These are phyloP conservation scores for Echiichthys vipera DNA, from an alignment of 2,797 vertebrate genomes.

Conservation along the genomic window DNA sequence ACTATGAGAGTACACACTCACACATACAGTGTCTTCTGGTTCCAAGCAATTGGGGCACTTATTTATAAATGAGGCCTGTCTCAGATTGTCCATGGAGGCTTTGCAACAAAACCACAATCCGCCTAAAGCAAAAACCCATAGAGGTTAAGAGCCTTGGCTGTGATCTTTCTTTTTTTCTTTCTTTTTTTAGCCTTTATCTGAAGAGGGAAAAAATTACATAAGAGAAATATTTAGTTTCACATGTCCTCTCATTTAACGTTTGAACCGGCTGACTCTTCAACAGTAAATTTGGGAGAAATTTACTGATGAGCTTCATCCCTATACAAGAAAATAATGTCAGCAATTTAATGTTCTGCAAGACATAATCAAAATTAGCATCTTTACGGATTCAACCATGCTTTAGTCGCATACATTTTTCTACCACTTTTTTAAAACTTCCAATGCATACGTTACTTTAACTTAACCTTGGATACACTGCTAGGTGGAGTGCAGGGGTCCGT, in stretches of 20 bases:
- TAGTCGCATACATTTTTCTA: background rate
- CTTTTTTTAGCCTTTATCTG: constrained; percentile 22
- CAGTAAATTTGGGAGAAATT: background rate
- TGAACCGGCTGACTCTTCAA: background rate
- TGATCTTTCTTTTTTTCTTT: constrained; percentile 35
- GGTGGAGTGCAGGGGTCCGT: background rate
- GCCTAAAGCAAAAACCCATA: constrained; percentile 53
- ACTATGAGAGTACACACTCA: constrained; percentile 21
- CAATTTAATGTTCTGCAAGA: background rate
- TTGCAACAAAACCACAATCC: constrained; percentile 77
- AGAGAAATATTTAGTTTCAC: constrained; percentile 21
- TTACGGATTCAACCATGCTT: background rate
- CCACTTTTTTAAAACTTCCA: background rate
- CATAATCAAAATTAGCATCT: background rate
- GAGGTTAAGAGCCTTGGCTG: constrained; percentile 52
- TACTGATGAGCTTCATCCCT: background rate
- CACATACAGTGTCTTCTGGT: constrained; percentile 32
- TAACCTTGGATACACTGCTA: background rate
- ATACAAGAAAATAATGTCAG: background rate
- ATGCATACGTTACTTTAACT: background rate
- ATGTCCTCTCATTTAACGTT: background rate
- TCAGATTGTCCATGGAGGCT: constrained; percentile 74
- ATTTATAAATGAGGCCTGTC: constrained; percentile 78
- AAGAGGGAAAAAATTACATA: constrained; percentile 5
- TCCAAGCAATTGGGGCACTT: constrained; percentile 66